phyloP scores from a whole-genome alignment of 2,113 vertebrate species.

The Corvus hawaiiensis region DNA sequence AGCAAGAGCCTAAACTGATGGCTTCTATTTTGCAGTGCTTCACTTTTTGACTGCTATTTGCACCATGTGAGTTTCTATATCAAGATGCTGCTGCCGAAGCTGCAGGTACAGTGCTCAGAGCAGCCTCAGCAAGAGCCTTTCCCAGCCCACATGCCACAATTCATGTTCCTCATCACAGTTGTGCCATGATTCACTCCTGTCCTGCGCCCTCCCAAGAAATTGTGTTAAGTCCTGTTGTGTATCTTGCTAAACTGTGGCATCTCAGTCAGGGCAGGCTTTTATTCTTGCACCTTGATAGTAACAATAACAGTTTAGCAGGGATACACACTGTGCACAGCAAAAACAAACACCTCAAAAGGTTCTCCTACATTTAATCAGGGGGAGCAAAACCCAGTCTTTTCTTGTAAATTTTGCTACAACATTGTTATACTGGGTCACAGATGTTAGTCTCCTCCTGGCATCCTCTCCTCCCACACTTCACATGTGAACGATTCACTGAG shows the following conservation, averaged over 20 bases:
- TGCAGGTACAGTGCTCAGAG: background rate
- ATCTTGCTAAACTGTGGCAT: background rate
- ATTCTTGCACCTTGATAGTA: background rate
- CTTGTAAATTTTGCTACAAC: background rate
- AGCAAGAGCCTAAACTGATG: background rate
- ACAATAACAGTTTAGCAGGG: background rate
- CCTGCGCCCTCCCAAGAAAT: background rate
- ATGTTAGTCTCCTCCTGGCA: background rate
- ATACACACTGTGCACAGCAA: background rate
- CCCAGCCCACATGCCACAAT: background rate
- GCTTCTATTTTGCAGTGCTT: background rate
- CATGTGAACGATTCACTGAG: background rate
- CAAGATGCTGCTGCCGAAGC: rapidly evolving
- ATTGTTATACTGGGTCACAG: background rate
- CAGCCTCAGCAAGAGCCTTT: background rate
- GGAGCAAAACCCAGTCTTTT: background rate
- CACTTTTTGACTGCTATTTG: background rate
- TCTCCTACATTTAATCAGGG: background rate
- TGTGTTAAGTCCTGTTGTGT: background rate
- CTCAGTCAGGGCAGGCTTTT: background rate
- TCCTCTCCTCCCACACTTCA: background rate
- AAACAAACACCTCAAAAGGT: background rate
- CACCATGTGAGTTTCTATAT: background rate
- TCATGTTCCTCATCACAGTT: background rate
- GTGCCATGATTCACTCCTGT: background rate